Base-by-base conservation (phyloP, 2,888 invertebrate species). In the Aphidoletes aphidimyza region DNA sequence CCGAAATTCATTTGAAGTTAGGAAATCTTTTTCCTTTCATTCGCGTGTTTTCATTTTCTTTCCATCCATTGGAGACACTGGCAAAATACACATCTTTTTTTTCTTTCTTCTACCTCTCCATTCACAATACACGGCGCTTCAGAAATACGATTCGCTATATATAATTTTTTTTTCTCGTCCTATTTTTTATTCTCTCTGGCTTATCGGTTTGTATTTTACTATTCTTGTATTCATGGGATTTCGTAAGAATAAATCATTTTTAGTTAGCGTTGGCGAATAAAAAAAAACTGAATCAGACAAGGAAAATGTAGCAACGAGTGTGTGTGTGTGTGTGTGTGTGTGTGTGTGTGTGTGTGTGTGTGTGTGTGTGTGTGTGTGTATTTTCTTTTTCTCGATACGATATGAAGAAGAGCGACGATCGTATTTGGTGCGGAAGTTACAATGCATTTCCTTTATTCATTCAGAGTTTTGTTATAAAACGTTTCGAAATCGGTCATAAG, bases 221-320 rank as follows among this genome's bases (percentile, higher is more conserved):
- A 30, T 30, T 69, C 69, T 69, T 14, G 69, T 30, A 69, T 69
- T 69, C 54, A 54, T 54, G 34, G 8, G 69, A 69, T 69, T 69
- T 69, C 69, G 69, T 34, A 30, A 69, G 14, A 69, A 69, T 69
- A 69, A 69, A 69, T 69, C 69, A 69, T 69, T 69, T 69, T 69
- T 69, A 30, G 30, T 30, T 69, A 54, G 11, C 69, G 26, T 19
- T 6, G 30, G 69, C 30, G 69, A 0, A 30, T 11, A 17, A 69
- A 69, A 69, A 69, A 69, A 26, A 34, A 47, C 17, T 17, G 47
- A 47, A 14, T 19, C 26, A 34, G 69, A 69, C 69, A 30, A 69
- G 5, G 30, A 30, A 30, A 69, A 69, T n/a, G n/a, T n/a, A n/a
- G n/a, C n/a, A n/a, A n/a, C n/a, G n/a, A n/a, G n/a, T n/a, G n/a